phyloP scores from a whole-genome alignment of 1,140 invertebrate genomes.

The Leptinotarsa undecemlineata region DNA sequence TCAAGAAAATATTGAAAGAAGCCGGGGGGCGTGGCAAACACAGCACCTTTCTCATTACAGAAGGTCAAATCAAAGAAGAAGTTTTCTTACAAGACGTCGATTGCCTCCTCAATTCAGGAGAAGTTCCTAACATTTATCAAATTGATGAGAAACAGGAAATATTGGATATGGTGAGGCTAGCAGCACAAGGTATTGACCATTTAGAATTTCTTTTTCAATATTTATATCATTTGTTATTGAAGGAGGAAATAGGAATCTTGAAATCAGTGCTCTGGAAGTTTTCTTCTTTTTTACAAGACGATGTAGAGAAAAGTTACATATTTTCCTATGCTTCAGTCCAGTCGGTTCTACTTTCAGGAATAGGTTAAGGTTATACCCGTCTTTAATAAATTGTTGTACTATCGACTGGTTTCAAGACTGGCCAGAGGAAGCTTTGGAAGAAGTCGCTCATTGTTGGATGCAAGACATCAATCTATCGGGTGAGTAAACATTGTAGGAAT shows the following conservation, averaged over 20 bases:
- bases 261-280: constrained; percentile 79
- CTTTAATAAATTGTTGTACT: constrained; percentile 91
- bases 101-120: constrained; percentile 83
- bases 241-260: constrained; percentile 74
- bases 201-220: not conserved
- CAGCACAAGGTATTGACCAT: constrained; percentile 64
- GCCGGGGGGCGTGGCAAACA: constrained; percentile 71
- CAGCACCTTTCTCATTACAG: constrained; percentile 82
- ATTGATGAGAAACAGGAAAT: constrained; percentile 90
- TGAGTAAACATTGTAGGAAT: not conserved
- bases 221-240: not conserved
- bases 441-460: constrained; percentile 82
- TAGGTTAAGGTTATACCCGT: constrained; percentile 83
- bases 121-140: constrained; percentile 84
- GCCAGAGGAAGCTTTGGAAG: constrained; percentile 91
- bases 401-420: constrained; percentile 95
- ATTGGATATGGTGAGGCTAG: constrained; percentile 74
- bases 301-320: constrained; percentile 85
- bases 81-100: constrained; percentile 87
- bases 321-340: constrained; percentile 89
- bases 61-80: constrained; percentile 88
- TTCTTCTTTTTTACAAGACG: constrained; percentile 83
- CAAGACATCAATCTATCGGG: constrained; percentile 75
- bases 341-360: constrained; percentile 83
- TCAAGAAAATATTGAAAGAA: constrained; percentile 83